A percentile compares a stretch with the other conserved stretches of the same genome.
Evolutionary conservation across 2,113 vertebrate species (phyloP).

Genomic region (Oryzias curvinotus): DNA sequence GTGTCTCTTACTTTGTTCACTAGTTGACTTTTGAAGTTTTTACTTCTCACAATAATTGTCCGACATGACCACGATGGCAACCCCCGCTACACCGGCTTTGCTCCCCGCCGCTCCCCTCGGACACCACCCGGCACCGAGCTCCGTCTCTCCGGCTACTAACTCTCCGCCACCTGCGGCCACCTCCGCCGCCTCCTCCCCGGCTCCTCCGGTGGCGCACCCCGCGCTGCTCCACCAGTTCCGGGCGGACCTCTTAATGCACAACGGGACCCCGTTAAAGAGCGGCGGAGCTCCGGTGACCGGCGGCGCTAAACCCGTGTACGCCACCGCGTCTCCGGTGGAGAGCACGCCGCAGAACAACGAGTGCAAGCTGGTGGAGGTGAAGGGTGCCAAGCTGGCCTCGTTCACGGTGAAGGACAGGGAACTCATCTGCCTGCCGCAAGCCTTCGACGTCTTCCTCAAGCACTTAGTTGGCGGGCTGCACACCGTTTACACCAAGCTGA

Average conservation of each 20-base stretch:
- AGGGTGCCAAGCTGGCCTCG: constrained; percentile 93
- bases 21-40: constrained; percentile 49
- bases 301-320: constrained; percentile 89
- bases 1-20: constrained; percentile 50
- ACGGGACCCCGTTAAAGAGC: constrained; percentile 63
- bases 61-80: constrained; percentile 84
- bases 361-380: constrained; percentile 96
- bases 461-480: constrained; percentile 95
- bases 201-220: constrained; percentile 71
- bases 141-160: constrained; percentile 84
- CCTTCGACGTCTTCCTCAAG: constrained; percentile 96
- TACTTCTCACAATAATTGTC: constrained; percentile 53
- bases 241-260: constrained; percentile 80
- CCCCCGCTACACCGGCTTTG: constrained; percentile 83
- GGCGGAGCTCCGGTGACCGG: constrained; percentile 72
- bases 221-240: constrained; percentile 83
- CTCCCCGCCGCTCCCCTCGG: constrained; percentile 86
- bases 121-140: constrained; percentile 83
- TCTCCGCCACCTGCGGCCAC: constrained; percentile 76
- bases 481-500: constrained; percentile 98
- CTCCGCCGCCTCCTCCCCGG: constrained; percentile 68
- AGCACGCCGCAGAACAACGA: constrained; percentile 99
- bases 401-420: constrained; percentile 94
- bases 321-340: constrained; percentile 95
- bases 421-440: constrained; percentile 96